Base-by-base conservation (phyloP, 2,797 vertebrate genomes). In the Trachurus trachurus region DNA sequence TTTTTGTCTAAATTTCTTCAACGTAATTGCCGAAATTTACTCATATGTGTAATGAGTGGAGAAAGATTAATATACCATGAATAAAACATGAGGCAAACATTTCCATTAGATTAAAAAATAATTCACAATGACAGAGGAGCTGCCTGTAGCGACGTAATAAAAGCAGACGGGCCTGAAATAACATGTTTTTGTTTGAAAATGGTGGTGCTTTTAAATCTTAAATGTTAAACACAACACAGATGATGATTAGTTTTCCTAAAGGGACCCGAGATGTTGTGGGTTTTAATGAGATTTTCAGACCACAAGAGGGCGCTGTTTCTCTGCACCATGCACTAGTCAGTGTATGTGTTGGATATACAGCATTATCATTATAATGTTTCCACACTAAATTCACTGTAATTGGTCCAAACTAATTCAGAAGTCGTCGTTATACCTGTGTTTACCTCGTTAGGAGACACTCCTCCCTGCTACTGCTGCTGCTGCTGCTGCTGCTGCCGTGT, bases 291-390 rank as follows among this genome's bases (percentile, higher is more conserved):
- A 21, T 13, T 53, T 57, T 73, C 6, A 4, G 6, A 60, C 82
- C 89, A 91, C 74, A 19, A 71, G 87, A 58, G 66, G 50, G 73
- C 50, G 2, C 73, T 64, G 66, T 83, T 65, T 61, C 12, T 4
- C 57, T 45, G 5, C 15, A 56, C 9, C 4, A 4, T 31, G 31
- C 31, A 31, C 31, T 26, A 42, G 12, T n/a, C n/a, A n/a, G n/a
- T n/a, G n/a, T n/a, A n/a, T 13, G 16, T 15, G 9, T 37, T 53
- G 12, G 9, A 22, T 26, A 50, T 19, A 50, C 47, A 13, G 5
- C 22, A 12, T 22, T 6, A 22, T 21, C 0, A 15, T 39, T 50
- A 40, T 26, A 49, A 56, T 37, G 0, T 22, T 49, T 1, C 10
- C 7, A 29, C 4, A 34, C 17, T 54, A 16, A 53, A 19, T 45